Percentiles rank a stretch among this genome's conserved stretches.
These are phyloP conservation scores for Antechinus stuartii DNA, from an alignment of 2,113 vertebrate species.

Conservation along the genomic window DNA sequence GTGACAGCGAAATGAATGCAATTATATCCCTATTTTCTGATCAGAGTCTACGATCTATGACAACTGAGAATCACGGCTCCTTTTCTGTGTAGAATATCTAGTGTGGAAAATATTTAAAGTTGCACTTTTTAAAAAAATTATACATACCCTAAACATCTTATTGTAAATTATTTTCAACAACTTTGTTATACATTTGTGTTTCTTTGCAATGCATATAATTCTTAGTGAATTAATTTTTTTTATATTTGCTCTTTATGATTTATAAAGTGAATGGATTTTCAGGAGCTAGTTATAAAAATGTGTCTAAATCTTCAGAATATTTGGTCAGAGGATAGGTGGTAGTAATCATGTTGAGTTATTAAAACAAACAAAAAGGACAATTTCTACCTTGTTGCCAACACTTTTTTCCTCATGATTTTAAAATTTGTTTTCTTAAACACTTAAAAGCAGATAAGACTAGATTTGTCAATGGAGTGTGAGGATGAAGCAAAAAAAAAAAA, in stretches of 20 bases:
- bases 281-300: neutral
- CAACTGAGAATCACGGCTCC: constrained; percentile 81
- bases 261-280: constrained; percentile 20
- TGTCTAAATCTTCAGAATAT: constrained; percentile 38
- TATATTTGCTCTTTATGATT: neutral
- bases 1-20: constrained; percentile 91
- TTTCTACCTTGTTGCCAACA: neutral
- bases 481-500: neutral
- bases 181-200: neutral
- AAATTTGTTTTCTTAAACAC: neutral
- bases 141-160: constrained; percentile 55
- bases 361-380: neutral
- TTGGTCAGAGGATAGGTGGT: constrained; percentile 31
- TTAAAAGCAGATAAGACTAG: neutral
- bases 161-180: constrained; percentile 65
- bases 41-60: constrained; percentile 83
- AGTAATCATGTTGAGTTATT: neutral
- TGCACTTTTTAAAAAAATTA: constrained; percentile 63
- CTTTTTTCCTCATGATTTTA: neutral
- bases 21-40: constrained; percentile 91
- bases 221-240: neutral
- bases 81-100: constrained; percentile 71
- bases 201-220: constrained; percentile 30
- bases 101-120: constrained; percentile 66
- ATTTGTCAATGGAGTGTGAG: neutral